Conservation (phyloP, 1,140 invertebrate genomes). For the Pogonognathellus flavescens region DNA sequence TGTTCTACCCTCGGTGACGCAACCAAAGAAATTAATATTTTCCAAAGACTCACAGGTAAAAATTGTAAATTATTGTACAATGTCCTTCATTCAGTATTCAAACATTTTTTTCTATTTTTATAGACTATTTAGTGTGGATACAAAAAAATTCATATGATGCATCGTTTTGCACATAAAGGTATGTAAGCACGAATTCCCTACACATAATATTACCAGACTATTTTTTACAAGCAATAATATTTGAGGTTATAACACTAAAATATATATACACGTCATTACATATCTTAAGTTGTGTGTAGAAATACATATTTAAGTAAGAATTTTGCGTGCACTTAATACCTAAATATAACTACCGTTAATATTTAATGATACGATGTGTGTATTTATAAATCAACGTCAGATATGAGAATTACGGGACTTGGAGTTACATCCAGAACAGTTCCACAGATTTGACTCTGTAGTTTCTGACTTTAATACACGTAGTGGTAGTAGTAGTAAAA, state of each 20-base stretch:
- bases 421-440: no score
- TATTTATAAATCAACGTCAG: no score
- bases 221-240: no score
- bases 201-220: no score
- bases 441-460: no score
- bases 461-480: no score
- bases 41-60: background rate
- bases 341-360: no score
- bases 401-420: no score
- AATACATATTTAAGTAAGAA: background rate
- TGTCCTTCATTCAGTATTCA: background rate
- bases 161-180: background rate
- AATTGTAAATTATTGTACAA: background rate
- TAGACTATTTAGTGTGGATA: conserved; percentile 56
- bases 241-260: background rate
- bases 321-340: no score
- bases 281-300: background rate
- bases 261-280: background rate
- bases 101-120: conserved; percentile 13
- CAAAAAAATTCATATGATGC: conserved; percentile 36
- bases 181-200: no score
- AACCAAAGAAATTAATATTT: conserved; percentile 4
- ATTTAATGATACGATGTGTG: no score
- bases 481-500: no score
- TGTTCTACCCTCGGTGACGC: background rate